A percentile compares a stretch with the other conserved stretches of the same genome.
These are phyloP conservation scores for Ligdia adustata DNA, from an alignment of 2,888 invertebrate species.

Conservation along the genomic window DNA sequence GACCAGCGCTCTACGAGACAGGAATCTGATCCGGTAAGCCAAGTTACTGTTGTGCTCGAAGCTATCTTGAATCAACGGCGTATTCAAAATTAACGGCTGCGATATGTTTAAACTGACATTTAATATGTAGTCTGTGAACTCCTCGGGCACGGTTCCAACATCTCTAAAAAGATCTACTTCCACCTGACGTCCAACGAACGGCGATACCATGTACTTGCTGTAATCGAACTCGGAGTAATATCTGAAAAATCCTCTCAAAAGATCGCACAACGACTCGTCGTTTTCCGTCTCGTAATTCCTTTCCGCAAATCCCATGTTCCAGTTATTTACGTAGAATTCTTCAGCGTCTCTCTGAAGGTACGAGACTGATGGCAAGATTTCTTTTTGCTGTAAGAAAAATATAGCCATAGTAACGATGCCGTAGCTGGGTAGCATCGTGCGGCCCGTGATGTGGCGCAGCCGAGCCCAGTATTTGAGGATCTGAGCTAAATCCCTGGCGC, in stretches of 20 bases:
- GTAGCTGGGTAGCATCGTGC: constrained; percentile 14
- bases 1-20: not conserved
- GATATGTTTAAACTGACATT: not conserved
- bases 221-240: constrained; percentile 16
- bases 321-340: not conserved
- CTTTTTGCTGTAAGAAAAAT: constrained; percentile 39
- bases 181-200: constrained; percentile 10
- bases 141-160: not conserved
- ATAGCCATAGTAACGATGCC: constrained; percentile 26
- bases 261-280: constrained; percentile 3
- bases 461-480: constrained; percentile 19
- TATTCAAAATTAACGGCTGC: not conserved
- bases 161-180: not conserved
- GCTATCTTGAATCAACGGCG: not conserved
- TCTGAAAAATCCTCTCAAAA: constrained; percentile 19
- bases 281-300: not conserved
- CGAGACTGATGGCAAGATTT: constrained; percentile 20
- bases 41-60: not conserved
- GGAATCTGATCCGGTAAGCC: not conserved
- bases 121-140: not conserved
- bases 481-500: constrained; percentile 4
- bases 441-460: constrained; percentile 2
- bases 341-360: constrained; percentile 15
- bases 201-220: constrained; percentile 7
- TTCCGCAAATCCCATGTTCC: constrained; percentile 1